Evolutionary conservation across 2,113 vertebrate genomes (phyloP), one percentile per base, ranked within the genome.

Genomic region (Ia io): DNA sequence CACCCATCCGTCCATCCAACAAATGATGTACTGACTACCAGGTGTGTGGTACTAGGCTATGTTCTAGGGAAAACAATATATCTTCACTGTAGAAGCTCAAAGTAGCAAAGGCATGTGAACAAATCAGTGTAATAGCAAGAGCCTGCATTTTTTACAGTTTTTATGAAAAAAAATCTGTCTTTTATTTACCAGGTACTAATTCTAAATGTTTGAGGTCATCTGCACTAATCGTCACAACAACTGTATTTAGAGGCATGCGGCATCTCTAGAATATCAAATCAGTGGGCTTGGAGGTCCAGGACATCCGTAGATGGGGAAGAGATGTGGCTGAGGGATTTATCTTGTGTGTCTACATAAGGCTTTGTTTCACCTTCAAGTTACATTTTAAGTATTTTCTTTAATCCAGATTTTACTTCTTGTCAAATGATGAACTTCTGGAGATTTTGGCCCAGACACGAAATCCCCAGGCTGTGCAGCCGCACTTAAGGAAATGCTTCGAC

Each of bases 401-500:
- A 70, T 88, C 65, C 88, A 99, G 99, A 90, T 99, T 99, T 98
- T 99, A 99, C 97, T 99, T 99, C 97, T 98, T 99, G 86, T 99
- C 98, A 37, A 99, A 99, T 47, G 98, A 99, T 87, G 99, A 99
- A 96, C 98, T 99, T 67, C 97, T 99, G 86, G 99, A 99, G 97
- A 99, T 99, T 97, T 97, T 99, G 98, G 98, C 99, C 2, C 98
- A 99, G 98, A 99, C 98, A 7, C 97, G 98, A 92, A 99, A 99
- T 92, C 99, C 98, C 13, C 99, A 99, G 95, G 99, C 99, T 1
- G 99, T 99, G 88, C 99, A 99, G 97, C 99, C 99, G 2, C 99
- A 99, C 93, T 98, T 99, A 53, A 98, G 99, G 93, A 99, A 99
- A 95, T 99, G 99, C 96, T 99, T 99, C 53, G 98, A 99, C 94